Conservation (phyloP, 2,797 vertebrate species). For the Arrhamphus sclerolepis region DNA sequence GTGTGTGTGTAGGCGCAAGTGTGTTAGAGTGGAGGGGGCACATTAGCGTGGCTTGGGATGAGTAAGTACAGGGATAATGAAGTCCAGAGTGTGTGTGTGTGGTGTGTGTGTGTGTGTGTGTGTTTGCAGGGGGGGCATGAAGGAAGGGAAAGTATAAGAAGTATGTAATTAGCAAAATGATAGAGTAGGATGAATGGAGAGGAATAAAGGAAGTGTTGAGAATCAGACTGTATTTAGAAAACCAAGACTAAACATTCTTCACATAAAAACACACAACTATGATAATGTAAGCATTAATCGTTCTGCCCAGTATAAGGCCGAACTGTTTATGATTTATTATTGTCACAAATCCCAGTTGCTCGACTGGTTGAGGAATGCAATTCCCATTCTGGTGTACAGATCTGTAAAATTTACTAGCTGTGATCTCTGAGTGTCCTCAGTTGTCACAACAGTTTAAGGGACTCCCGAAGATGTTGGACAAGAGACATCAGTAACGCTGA, state of each 20-base stretch:
- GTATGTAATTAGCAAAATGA: conserved; percentile 5
- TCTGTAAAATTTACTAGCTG: neutral
- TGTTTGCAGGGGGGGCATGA: no score
- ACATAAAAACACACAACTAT: neutral
- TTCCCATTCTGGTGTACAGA: no score
- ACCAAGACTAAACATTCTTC: conserved; percentile 4
- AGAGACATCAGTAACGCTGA: neutral
- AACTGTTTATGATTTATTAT: no score
- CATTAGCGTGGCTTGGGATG: conserved; percentile 58
- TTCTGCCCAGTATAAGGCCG: neutral
- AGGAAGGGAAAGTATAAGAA: conserved; percentile 12
- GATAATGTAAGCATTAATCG: neutral
- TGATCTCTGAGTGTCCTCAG: neutral
- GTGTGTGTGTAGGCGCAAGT: conserved; percentile 8
- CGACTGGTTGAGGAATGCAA: no score
- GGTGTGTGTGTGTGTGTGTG: no score
- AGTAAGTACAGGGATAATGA: conserved; percentile 56
- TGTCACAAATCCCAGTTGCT: no score
- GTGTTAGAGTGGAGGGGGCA: conserved; percentile 33
- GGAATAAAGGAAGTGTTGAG: neutral
- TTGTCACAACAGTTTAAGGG: neutral
- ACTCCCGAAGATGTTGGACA: neutral
- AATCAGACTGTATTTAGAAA: no score
- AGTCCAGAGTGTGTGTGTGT: conserved; percentile 31
- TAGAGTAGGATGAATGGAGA: neutral